Conservation (phyloP, 2,797 vertebrate genomes). For the Choloepus didactylus region DNA sequence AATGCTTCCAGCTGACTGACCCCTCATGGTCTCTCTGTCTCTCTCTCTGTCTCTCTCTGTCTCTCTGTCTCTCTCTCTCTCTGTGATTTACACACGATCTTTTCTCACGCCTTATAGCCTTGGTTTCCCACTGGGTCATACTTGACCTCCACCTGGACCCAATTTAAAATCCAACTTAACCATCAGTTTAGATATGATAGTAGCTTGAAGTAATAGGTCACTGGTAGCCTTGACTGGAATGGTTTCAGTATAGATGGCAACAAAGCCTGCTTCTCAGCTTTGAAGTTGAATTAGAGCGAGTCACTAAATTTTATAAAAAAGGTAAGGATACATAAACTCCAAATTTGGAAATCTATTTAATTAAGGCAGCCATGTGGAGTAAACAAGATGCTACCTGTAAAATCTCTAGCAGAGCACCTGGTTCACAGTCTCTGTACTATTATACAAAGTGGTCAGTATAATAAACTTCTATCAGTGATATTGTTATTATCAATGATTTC, state of each 20-base stretch:
- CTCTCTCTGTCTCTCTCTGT: too few relatives aligned
- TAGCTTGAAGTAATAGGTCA: not conserved
- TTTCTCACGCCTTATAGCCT: too few relatives aligned
- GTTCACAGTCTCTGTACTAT: not conserved
- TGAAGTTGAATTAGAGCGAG: not conserved
- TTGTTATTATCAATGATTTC: not conserved
- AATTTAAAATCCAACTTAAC: too few relatives aligned
- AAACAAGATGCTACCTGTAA: fast-evolving
- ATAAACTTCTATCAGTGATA: not conserved
- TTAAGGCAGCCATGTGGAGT: not conserved
- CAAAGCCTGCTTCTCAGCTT: too few relatives aligned
- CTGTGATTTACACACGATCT: too few relatives aligned
- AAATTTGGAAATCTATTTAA: not conserved
- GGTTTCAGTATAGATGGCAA: not conserved
- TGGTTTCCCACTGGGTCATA: too few relatives aligned
- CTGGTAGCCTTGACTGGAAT: not conserved
- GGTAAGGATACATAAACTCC: not conserved
- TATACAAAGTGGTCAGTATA: fast-evolving
- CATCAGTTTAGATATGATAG: too few relatives aligned
- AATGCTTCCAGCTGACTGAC: too few relatives aligned
- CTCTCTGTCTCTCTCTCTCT: too few relatives aligned
- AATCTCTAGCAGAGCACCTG: not conserved
- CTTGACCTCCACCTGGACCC: too few relatives aligned
- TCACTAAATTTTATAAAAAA: not conserved
- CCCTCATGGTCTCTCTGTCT: too few relatives aligned